Evolutionary conservation across 2,888 invertebrate genomes (phyloP), one percentile per base, ranked within the genome.

Genomic region (Lithosia quadra): DNA sequence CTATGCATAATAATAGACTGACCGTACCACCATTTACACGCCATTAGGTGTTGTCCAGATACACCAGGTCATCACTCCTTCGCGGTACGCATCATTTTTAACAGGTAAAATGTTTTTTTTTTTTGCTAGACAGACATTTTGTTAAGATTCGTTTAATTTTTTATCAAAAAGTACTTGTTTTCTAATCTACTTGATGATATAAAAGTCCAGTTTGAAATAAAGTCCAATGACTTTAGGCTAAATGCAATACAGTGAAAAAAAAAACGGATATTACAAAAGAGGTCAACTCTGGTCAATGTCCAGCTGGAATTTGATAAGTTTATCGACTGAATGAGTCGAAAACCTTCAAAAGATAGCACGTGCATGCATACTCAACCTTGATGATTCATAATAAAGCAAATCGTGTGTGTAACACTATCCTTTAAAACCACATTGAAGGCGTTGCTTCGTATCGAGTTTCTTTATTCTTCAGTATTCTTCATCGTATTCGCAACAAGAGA

Each of bases 401-500:
- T 65, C 28, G 43, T 58, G 43, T 39, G 15, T 59, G 65, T 53
- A 65, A 59, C 10, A 53, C 15, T 60, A 59, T 58, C 13, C 49
- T 53, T 59, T 34, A 62, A 62, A 62, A 67, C 56, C 61, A 67
- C 62, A 62, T 10, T 28, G n/a, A 21, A 10, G 49, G 11, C 39
- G 65, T 58, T 24, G 34, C 22, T 58, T 4, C 36, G 67, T 61
- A 21, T 67, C 67, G 43, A 15, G 22, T 67, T 61, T 56, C 61
- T 36, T 21, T 55, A 28, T 61, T n/a, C n/a, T n/a, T n/a, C n/a
- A n/a, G n/a, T n/a, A n/a, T n/a, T n/a, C n/a, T n/a, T n/a, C n/a
- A n/a, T n/a, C n/a, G n/a, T n/a, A n/a, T n/a, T n/a, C n/a, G n/a
- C n/a, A n/a, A n/a, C n/a, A n/a, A n/a, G n/a, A n/a, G n/a, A n/a